Evolutionary conservation across 2,888 invertebrate genomes (phyloP).

Genomic region (Aphodius granarius): DNA sequence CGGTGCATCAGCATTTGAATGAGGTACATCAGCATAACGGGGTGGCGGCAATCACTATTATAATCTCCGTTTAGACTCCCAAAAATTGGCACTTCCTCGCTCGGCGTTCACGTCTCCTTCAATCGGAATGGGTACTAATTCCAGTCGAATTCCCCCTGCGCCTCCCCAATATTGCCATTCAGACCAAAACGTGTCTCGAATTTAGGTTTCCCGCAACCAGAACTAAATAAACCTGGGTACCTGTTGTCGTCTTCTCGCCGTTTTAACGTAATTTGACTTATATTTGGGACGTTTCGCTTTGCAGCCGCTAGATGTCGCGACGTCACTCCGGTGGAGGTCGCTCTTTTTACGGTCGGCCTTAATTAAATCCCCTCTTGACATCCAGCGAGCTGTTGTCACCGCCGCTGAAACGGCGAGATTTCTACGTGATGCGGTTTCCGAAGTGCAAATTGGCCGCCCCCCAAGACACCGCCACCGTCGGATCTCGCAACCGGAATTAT

Average conservation of each 20-base stretch:
- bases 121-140: constrained; percentile 10
- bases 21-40: background rate
- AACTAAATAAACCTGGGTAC: constrained; percentile 10
- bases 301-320: constrained; percentile 6
- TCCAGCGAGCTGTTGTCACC: constrained; percentile 53
- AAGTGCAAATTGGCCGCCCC: constrained; percentile 52
- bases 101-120: background rate
- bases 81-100: background rate
- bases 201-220: background rate
- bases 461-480: background rate
- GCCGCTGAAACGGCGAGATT: constrained; percentile 52
- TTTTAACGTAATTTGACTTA: constrained; percentile 15
- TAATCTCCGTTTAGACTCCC: background rate
- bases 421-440: constrained; percentile 55
- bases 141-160: background rate
- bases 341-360: constrained; percentile 41
- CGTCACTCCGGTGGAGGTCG: constrained; percentile 9
- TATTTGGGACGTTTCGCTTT: constrained; percentile 17
- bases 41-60: background rate
- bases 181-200: constrained; percentile 3
- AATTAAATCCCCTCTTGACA: constrained; percentile 57
- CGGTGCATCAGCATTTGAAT: background rate
- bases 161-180: constrained; percentile 9
- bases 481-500: constrained; percentile 39
- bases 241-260: constrained; percentile 10